A percentile compares a stretch with the other conserved stretches of the same genome.
These are phyloP conservation scores for Rhineura floridana DNA, from an alignment of 2,113 vertebrate genomes.

Conservation along the genomic window DNA sequence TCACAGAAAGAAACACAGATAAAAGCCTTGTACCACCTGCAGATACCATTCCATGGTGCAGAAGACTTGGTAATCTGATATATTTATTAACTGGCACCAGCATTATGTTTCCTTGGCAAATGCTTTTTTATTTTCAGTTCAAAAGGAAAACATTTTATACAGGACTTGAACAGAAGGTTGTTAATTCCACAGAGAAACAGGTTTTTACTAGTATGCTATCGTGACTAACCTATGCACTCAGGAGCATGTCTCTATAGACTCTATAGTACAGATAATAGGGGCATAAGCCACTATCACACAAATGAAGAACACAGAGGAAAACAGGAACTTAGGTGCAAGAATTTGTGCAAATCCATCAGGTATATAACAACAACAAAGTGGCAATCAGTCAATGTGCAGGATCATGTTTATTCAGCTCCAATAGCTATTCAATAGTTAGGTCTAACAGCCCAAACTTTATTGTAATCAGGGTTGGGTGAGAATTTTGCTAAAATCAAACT, in stretches of 20 bases:
- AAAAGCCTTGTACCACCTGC: conserved; percentile 32
- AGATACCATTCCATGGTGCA: conserved; percentile 31
- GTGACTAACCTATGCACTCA: not conserved
- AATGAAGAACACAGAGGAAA: not conserved
- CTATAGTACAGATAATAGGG: not conserved
- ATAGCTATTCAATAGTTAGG: not conserved
- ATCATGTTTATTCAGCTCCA: not conserved
- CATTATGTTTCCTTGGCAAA: conserved; percentile 48
- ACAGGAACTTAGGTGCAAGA: not conserved
- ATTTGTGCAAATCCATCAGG: not conserved
- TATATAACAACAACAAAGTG: not conserved
- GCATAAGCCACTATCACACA: not conserved
- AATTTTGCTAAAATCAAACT: too few species aligned
- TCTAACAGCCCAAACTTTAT: not conserved
- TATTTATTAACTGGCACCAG: conserved; percentile 51
- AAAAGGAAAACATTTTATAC: conserved; percentile 41
- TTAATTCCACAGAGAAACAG: not conserved
- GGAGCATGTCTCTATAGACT: not conserved
- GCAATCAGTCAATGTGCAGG: not conserved
- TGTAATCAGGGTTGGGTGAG: too few species aligned
- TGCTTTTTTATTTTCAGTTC: conserved; percentile 52
- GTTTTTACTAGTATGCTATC: not conserved
- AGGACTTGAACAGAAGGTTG: conserved; percentile 18
- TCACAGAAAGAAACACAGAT: conserved; percentile 39
- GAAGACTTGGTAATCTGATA: conserved; percentile 38